These are phyloP conservation scores for Megamerina dolium DNA, from an alignment of 2,888 invertebrate genomes.

Conservation along the genomic window DNA sequence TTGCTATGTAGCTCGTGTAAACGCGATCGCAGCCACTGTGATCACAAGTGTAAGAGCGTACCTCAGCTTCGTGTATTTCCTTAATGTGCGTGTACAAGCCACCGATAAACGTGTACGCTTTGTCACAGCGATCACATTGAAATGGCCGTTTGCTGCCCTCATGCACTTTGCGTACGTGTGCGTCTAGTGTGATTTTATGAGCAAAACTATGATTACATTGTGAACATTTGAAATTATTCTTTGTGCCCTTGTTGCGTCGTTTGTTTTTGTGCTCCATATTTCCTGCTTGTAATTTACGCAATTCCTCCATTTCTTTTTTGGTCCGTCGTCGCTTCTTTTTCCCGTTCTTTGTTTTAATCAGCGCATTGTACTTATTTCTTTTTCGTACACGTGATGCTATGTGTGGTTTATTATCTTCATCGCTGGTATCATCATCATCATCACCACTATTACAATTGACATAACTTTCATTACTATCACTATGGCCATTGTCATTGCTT, in stretches of 20 bases:
- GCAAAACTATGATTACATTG: slow-evolving; percentile 37
- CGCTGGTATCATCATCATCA: neutral
- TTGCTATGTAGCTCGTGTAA: slow-evolving; percentile 40
- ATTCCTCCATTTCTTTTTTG: slow-evolving; percentile 17
- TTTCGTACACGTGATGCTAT: too few relatives aligned
- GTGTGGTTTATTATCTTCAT: neutral
- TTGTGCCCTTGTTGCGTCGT: slow-evolving; percentile 25
- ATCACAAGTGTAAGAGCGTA: slow-evolving; percentile 35
- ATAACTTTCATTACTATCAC: neutral
- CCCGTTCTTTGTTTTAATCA: neutral
- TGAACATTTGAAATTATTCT: slow-evolving; percentile 31
- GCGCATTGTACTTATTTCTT: too few relatives aligned
- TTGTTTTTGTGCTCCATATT: slow-evolving; percentile 1
- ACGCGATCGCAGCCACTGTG: slow-evolving; percentile 36
- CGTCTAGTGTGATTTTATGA: slow-evolving; percentile 34
- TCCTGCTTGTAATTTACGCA: slow-evolving; percentile 8
- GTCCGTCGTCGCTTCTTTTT: slow-evolving; percentile 9
- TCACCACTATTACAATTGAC: neutral
- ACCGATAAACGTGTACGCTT: slow-evolving; percentile 39
- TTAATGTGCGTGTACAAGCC: slow-evolving; percentile 41
- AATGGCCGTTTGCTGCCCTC: slow-evolving; percentile 39
- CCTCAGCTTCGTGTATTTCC: slow-evolving; percentile 33
- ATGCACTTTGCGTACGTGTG: slow-evolving; percentile 39
- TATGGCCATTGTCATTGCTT: too few relatives aligned
- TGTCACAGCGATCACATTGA: slow-evolving; percentile 40